A percentile compares a stretch with the other conserved stretches of the same genome.
These are phyloP conservation scores for Tolmerus cingulatus DNA, from an alignment of 2,888 invertebrate genomes.

Conservation along the genomic window DNA sequence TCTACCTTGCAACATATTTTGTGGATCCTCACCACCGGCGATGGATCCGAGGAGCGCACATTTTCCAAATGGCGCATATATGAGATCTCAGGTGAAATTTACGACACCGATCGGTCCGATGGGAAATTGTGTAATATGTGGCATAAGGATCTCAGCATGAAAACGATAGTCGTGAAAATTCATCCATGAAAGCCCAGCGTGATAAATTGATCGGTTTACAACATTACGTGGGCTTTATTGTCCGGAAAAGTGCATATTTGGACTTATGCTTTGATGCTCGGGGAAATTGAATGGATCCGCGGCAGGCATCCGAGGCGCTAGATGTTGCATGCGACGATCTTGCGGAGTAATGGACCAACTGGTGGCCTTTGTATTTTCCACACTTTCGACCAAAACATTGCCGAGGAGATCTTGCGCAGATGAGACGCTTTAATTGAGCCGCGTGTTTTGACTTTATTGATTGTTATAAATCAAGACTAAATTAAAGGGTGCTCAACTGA, in stretches of 20 bases:
- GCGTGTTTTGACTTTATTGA: conserved; percentile 10
- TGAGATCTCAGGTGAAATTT: not conserved
- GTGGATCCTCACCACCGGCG: not conserved
- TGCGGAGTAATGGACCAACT: not conserved
- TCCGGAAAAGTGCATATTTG: conserved; percentile 31
- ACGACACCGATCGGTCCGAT: conserved; percentile 17
- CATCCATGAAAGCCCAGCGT: conserved; percentile 25
- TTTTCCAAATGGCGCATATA: conserved; percentile 5
- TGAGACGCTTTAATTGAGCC: not conserved
- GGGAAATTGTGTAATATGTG: conserved; percentile 22
- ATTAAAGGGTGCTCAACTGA: not conserved
- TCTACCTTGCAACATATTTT: conserved; percentile 7
- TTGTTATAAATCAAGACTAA: conserved; percentile 20
- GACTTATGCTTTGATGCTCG: not conserved
- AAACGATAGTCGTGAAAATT: conserved; percentile 28
- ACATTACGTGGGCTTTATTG: conserved; percentile 27
- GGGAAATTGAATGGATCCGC: not conserved
- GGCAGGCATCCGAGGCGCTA: not conserved
- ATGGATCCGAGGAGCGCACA: not conserved
- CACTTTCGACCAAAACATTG: not conserved
- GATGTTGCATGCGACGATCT: not conserved
- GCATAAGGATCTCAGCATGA: conserved; percentile 29
- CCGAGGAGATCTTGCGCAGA: not conserved
- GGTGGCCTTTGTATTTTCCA: not conserved
- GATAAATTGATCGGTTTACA: conserved; percentile 23